Base-by-base conservation (phyloP, 2,888 invertebrate genomes). In the Netelia melanura region DNA sequence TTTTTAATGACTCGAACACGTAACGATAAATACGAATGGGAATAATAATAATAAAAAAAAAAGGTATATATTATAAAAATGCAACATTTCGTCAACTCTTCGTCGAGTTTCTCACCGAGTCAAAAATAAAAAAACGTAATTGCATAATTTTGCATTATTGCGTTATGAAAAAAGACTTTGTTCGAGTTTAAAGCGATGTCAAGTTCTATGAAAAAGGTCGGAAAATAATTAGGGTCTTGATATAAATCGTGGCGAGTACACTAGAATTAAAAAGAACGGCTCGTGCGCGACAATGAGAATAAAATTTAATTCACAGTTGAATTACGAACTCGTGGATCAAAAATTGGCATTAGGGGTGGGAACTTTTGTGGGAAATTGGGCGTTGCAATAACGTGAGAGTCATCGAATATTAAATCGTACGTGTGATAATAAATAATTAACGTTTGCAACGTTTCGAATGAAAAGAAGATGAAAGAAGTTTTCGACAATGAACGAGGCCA, bases 361-460 rank as follows among this genome's bases (percentile, higher is more conserved):
- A 58, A 75, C 21, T 56, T 17, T 79, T 85, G 52, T 71, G 82
- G 82, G 82, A 79, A 82, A 75, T 44, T 79, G 75, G 83, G 79
- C 83, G 83, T 79, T 30, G 54, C 14, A 11, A 44, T 81, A 48
- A 43, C 76, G 76, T 77, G 77, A 82, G 74, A 79, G 62, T 70
- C 68, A 52, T 52, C 43, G 48, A 61, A 58, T 64, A 78, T 70
- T 77, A 67, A 62, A 78, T 84, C 78, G 72, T 58, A 48, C 48
- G 14, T 10, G 14, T 48, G 64, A 61, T 62, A 43, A n/a, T 17
- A 79, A 85, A 85, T 85, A 79, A 82, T 56, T 75, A 74, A 82
- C 82, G 79, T 85, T 78, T 68, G 62, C 52, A 48, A 44, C 38
- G 38, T 8, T 38, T 70, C 75, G 56, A 77, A 76, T 77, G 65